Evolutionary conservation across 2,888 invertebrate genomes (phyloP).

Genomic region (Poecilus cupreus): DNA sequence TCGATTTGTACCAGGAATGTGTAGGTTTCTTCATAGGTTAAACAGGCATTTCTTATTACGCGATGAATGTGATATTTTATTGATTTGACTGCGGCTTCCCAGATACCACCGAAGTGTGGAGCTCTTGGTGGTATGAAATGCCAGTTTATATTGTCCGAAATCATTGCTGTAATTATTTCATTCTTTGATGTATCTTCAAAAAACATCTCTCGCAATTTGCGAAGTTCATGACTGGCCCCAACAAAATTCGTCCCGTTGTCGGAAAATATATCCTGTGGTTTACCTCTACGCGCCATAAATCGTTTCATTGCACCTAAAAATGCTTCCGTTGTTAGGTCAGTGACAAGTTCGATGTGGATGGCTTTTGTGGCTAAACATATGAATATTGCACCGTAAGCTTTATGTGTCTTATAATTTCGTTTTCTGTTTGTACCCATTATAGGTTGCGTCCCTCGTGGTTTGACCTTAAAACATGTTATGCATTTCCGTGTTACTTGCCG

Average conservation of each 20-base stretch:
- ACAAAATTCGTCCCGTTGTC: conserved; percentile 61
- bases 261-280: conserved; percentile 30
- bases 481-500: conserved; percentile 55
- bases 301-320: conserved; percentile 53
- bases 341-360: neutral
- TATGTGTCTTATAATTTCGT: conserved; percentile 6
- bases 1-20: conserved; percentile 60
- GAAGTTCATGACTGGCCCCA: conserved; percentile 56
- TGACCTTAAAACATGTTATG: conserved; percentile 59
- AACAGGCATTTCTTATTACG: neutral
- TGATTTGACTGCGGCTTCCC: conserved; percentile 2
- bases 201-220: neutral
- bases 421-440: conserved; percentile 63
- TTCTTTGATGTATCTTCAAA: neutral
- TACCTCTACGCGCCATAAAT: conserved; percentile 57
- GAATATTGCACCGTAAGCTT: conserved; percentile 43
- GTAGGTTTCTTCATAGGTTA: conserved; percentile 63
- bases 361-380: conserved; percentile 26
- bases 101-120: neutral
- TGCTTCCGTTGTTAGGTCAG: neutral
- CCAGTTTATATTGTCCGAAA: neutral
- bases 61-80: neutral
- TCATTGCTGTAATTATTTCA: neutral
- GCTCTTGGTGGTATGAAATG: conserved; percentile 2
- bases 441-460: conserved; percentile 58